Percentiles rank a stretch among this genome's conserved stretches.
Evolutionary conservation across 2,888 invertebrate genomes (phyloP).

Genomic region (Lissocephala sabroskyi): DNA sequence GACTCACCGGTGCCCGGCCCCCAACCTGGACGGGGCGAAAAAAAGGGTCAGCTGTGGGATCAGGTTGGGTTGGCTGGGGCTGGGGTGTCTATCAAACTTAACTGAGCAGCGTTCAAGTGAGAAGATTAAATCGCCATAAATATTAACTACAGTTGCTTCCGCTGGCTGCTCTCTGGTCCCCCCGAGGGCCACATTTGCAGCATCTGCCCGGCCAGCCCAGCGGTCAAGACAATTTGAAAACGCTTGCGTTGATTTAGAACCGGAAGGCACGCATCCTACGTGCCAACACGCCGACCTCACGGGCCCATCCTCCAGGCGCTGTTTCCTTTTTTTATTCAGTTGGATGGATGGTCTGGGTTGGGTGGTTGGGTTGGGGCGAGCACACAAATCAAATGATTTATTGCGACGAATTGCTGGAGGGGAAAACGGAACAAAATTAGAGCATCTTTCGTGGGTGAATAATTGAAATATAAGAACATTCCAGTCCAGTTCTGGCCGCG

Average conservation of each 20-base stretch:
- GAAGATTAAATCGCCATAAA: conserved; percentile 67
- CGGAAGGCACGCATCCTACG: conserved; percentile 66
- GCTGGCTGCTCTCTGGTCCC: conserved; percentile 7
- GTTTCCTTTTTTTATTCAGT: too few relatives aligned
- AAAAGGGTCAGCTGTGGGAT: background rate
- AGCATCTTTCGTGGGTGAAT: conserved; percentile 30
- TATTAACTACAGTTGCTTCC: conserved; percentile 62
- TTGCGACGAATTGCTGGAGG: conserved; percentile 18
- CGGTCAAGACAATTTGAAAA: conserved; percentile 59
- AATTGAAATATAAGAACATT: conserved; percentile 57
- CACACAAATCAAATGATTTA: conserved; percentile 61
- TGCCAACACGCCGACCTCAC: conserved; percentile 6
- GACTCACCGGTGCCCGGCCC: too few relatives aligned
- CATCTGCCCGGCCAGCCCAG: conserved; percentile 15
- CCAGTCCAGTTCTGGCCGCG: too few relatives aligned
- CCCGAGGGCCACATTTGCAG: background rate
- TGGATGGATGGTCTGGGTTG: too few relatives aligned
- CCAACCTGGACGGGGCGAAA: conserved; percentile 15
- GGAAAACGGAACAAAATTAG: conserved; percentile 18
- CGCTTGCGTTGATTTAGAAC: conserved; percentile 61
- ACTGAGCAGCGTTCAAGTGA: conserved; percentile 60
- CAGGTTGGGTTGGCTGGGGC: conserved; percentile 4
- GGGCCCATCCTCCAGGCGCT: background rate
- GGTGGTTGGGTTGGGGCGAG: conserved; percentile 22
- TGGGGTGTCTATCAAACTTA: conserved; percentile 52